Conservation (phyloP, 2,888 invertebrate genomes). For the Beris chalybata region DNA sequence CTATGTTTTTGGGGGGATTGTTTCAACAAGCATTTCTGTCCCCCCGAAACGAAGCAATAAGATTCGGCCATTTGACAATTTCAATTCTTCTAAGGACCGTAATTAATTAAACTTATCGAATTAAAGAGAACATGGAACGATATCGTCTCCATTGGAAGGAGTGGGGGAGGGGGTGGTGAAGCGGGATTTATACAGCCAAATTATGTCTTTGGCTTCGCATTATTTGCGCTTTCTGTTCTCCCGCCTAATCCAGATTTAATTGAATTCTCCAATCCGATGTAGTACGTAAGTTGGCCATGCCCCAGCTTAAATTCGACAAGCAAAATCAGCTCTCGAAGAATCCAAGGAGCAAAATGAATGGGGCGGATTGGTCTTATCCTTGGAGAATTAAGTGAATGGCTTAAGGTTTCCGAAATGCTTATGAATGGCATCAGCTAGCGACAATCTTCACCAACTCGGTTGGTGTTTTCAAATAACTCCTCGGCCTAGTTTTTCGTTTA, state of each 20-base stretch:
- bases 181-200: constrained; percentile 26
- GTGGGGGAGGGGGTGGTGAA: no score
- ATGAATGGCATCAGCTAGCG: constrained; percentile 28
- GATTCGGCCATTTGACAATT: no score
- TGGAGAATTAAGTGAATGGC: constrained; percentile 37
- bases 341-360: constrained; percentile 34
- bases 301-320: constrained; percentile 27
- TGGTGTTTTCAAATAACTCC: constrained; percentile 19
- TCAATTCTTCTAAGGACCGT: constrained; percentile 20
- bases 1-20: no score
- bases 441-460: constrained; percentile 3
- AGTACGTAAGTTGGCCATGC: background rate
- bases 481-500: constrained; percentile 29
- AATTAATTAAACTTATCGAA: constrained; percentile 40
- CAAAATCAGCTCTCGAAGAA: constrained; percentile 29
- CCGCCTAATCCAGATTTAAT: constrained; percentile 37
- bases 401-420: constrained; percentile 37
- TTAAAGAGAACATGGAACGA: constrained; percentile 35
- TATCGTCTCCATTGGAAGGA: constrained; percentile 19
- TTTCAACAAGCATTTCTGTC: no score
- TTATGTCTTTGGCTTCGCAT: constrained; percentile 36
- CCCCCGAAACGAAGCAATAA: no score
- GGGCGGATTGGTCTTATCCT: constrained; percentile 35
- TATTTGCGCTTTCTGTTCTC: constrained; percentile 35
- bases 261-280: constrained; percentile 29